A percentile compares a stretch with the other conserved stretches of the same genome.
Conservation (phyloP, 2,113 vertebrate genomes). For the Labeo catla region DNA sequence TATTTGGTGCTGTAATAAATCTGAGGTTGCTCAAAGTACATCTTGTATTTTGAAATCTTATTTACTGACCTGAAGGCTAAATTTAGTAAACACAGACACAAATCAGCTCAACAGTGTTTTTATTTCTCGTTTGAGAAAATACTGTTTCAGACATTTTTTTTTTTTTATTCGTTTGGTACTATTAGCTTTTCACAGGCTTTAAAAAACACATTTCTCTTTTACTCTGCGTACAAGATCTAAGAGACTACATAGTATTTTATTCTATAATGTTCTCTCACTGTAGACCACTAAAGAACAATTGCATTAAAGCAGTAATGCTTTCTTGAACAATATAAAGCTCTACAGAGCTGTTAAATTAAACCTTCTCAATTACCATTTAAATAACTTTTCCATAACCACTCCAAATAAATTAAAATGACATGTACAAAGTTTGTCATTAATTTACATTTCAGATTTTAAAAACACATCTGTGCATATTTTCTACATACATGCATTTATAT, state of each 20-base stretch:
- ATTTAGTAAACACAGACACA: not conserved
- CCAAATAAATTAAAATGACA: conserved; percentile 80
- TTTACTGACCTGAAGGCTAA: not conserved
- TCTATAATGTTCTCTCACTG: conserved; percentile 42
- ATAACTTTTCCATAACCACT: conserved; percentile 74
- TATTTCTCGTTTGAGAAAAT: conserved; percentile 73
- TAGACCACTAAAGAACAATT: conserved; percentile 62
- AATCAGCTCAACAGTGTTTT: conserved; percentile 42
- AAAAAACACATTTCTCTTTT: conserved; percentile 41
- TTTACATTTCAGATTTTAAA: conserved; percentile 77
- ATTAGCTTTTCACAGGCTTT: conserved; percentile 51
- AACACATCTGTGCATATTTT: conserved; percentile 77
- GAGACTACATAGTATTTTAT: conserved; percentile 35
- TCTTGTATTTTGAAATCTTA: conserved; percentile 7
- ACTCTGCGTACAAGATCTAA: conserved; percentile 35
- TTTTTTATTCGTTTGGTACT: conserved; percentile 31
- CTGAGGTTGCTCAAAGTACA: not conserved
- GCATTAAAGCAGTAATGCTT: conserved; percentile 64
- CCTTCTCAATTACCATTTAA: conserved; percentile 71
- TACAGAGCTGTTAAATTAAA: conserved; percentile 68
- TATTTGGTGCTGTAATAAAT: conserved; percentile 39
- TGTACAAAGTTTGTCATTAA: conserved; percentile 75
- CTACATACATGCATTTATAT: conserved; percentile 68
- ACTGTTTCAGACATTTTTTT: conserved; percentile 60
- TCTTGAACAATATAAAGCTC: conserved; percentile 71